Conservation (phyloP, 2,888 invertebrate species). For the Zygogramma bicolorata region DNA sequence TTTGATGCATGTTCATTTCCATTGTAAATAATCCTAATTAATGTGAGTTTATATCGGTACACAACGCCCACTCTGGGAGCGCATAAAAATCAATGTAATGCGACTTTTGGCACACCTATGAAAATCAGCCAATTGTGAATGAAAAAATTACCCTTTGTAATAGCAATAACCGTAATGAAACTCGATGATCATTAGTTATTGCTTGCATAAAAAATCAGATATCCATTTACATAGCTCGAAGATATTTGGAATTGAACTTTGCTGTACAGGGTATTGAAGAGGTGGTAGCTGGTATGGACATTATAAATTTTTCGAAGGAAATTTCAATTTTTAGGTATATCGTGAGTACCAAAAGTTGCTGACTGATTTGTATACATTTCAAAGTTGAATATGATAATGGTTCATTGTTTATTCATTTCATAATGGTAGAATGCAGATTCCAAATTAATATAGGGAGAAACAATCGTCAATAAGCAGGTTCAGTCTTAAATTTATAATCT, state of each 20-base stretch:
- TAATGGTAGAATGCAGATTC: too few species aligned
- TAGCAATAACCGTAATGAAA: conserved; percentile 38
- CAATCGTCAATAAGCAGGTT: too few species aligned
- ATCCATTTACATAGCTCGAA: not conserved
- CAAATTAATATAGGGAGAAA: too few species aligned
- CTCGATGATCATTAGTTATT: conserved; percentile 29
- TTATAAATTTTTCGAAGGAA: too few species aligned
- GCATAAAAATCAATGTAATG: conserved; percentile 21
- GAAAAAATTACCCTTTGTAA: conserved; percentile 37
- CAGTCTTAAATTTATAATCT: too few species aligned
- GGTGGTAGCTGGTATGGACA: not conserved
- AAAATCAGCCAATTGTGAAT: conserved; percentile 41
- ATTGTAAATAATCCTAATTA: conserved; percentile 44
- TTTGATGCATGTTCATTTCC: conserved; percentile 35
- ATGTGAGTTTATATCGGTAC: conserved; percentile 36
- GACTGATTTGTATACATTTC: too few species aligned
- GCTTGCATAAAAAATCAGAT: conserved; percentile 8
- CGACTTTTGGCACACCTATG: conserved; percentile 42
- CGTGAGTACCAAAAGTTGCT: too few species aligned
- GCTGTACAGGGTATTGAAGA: not conserved
- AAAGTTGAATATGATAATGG: too few species aligned
- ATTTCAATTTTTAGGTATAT: too few species aligned
- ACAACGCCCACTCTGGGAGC: conserved; percentile 29
- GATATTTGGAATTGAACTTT: conserved; percentile 5
- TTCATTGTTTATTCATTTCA: too few species aligned